Percentiles rank a stretch among this genome's conserved stretches.
phyloP scores from a whole-genome alignment of 2,797 vertebrate species.

The Myotis daubentonii region DNA sequence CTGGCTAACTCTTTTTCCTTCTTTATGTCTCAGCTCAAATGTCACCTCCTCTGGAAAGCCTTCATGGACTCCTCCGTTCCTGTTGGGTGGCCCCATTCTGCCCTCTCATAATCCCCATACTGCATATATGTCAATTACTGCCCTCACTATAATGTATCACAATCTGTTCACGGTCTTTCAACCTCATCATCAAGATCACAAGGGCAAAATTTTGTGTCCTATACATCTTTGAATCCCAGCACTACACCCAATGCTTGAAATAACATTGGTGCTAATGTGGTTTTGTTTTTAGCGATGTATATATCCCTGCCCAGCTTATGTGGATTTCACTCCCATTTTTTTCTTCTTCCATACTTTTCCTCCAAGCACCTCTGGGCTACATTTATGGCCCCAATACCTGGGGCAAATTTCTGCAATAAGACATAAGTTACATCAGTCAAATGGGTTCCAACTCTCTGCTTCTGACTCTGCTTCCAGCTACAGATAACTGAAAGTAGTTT shows the following conservation, averaged over 20 bases:
- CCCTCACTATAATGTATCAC: neutral
- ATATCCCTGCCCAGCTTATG: neutral
- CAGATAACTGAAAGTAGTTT: neutral
- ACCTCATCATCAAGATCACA: neutral
- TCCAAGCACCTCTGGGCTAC: neutral
- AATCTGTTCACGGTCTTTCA: neutral
- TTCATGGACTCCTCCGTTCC: neutral
- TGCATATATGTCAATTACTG: neutral
- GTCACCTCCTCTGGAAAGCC: neutral
- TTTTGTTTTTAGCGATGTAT: neutral
- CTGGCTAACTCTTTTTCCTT: neutral
- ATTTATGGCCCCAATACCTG: neutral
- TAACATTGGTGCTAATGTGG: neutral
- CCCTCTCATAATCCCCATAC: neutral
- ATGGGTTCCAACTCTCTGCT: neutral
- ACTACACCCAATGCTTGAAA: neutral
- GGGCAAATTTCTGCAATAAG: neutral
- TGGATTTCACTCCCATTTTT: neutral
- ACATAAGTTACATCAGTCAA: neutral
- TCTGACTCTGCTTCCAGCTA: neutral
- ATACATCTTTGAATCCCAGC: neutral
- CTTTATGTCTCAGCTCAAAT: neutral
- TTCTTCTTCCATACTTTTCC: neutral
- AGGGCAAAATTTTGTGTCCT: neutral
- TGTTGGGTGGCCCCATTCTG: neutral